Evolutionary conservation across 2,888 invertebrate species (phyloP).

Genomic region (Tiliacea citrago): DNA sequence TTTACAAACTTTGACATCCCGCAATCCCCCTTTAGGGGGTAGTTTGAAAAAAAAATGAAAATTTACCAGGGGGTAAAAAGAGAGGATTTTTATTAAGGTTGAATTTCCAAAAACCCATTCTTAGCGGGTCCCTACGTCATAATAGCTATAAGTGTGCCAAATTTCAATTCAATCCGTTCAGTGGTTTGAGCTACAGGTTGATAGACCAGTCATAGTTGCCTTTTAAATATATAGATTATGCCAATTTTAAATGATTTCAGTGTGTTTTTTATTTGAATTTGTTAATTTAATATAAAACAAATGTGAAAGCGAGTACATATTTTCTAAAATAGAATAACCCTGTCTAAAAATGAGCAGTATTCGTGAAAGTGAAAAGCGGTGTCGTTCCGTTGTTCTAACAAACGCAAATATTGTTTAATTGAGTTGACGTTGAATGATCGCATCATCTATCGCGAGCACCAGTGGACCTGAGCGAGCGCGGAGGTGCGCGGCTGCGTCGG

Average conservation of each 20-base stretch:
- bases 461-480: constrained; percentile 17
- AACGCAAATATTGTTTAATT: constrained; percentile 58
- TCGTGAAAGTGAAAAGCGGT: constrained; percentile 12
- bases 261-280: background rate
- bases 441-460: constrained; percentile 44
- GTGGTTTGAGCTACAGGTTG: no score
- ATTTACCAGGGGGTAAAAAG: no score
- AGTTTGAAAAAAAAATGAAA: no score
- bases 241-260: background rate
- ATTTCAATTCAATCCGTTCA: no score
- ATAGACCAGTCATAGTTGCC: no score
- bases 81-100: no score
- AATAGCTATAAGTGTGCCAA: no score
- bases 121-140: no score
- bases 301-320: background rate
- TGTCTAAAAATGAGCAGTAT: background rate
- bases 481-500: background rate
- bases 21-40: no score
- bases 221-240: no score
- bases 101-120: no score
- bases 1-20: no score
- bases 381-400: constrained; percentile 18
- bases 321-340: background rate
- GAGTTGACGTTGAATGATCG: constrained; percentile 85
- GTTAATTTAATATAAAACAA: background rate